These are phyloP conservation scores for Rhizomys pruinosus DNA, from an alignment of 2,113 vertebrate species.

Conservation along the genomic window DNA sequence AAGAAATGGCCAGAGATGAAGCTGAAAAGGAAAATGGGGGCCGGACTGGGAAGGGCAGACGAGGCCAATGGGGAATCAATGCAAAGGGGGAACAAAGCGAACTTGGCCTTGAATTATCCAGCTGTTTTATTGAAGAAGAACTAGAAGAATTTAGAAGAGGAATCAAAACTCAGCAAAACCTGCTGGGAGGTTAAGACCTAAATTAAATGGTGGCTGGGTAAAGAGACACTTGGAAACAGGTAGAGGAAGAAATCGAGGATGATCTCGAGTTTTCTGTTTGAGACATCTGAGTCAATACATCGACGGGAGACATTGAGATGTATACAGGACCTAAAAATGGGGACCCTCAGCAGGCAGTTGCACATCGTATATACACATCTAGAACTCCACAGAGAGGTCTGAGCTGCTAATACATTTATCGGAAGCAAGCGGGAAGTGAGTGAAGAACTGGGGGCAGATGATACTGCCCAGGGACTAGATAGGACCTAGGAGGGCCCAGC, in stretches of 20 bases:
- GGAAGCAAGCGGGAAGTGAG: background rate
- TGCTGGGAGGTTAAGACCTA: background rate
- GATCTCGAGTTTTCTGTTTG: background rate
- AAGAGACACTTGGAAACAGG: background rate
- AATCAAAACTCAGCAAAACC: background rate
- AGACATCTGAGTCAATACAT: background rate
- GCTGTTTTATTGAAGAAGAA: constrained; percentile 24
- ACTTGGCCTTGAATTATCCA: constrained; percentile 7
- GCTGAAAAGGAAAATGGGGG: background rate
- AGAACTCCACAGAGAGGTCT: background rate
- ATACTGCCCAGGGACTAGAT: background rate
- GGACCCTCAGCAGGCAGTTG: background rate
- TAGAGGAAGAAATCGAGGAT: background rate
- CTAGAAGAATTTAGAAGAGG: background rate
- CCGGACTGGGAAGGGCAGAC: background rate
- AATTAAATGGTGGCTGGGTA: background rate
- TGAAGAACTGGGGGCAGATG: background rate
- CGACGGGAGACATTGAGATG: background rate
- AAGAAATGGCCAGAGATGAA: background rate
- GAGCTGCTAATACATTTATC: background rate
- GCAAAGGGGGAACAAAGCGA: background rate
- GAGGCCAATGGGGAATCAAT: background rate
- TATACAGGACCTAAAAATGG: background rate
- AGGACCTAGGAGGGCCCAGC: background rate
- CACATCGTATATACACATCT: background rate